phyloP scores from a whole-genome alignment of 2,888 invertebrate species.

The Cheilosia scutellata region DNA sequence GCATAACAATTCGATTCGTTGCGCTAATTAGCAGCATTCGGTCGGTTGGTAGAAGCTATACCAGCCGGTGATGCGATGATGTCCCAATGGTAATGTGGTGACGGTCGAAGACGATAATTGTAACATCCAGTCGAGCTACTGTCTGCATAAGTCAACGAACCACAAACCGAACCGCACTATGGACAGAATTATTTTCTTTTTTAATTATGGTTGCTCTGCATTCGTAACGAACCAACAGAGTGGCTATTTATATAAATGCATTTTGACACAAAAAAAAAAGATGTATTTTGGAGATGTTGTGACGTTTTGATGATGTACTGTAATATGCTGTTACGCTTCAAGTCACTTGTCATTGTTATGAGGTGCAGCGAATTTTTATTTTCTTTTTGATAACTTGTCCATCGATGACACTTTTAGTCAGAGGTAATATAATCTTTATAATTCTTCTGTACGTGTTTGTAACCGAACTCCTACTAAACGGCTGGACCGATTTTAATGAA shows the following conservation, averaged over 20 bases:
- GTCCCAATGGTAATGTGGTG: background rate
- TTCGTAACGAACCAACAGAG: background rate
- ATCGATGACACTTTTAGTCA: no score
- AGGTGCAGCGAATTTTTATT: no score
- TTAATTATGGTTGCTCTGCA: background rate
- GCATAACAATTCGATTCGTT: slow-evolving; percentile 46
- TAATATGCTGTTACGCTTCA: no score
- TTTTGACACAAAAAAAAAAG: background rate
- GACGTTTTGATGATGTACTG: no score
- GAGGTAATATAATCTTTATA: no score
- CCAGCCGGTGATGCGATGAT: slow-evolving; percentile 9
- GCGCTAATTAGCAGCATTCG: slow-evolving; percentile 41
- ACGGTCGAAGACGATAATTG: slow-evolving; percentile 13
- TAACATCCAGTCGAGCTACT: background rate
- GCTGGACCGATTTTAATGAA: no score
- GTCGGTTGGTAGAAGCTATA: background rate
- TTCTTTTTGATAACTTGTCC: no score
- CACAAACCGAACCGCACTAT: background rate
- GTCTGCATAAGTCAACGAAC: slow-evolving; percentile 11
- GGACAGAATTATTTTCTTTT: background rate
- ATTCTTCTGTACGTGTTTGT: no score
- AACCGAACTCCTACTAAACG: no score
- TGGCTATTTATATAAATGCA: background rate
- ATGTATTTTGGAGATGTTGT: background rate
- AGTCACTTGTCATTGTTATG: no score